Evolutionary conservation across 2,113 vertebrate genomes (phyloP).

Genomic region (Sprattus sprattus): DNA sequence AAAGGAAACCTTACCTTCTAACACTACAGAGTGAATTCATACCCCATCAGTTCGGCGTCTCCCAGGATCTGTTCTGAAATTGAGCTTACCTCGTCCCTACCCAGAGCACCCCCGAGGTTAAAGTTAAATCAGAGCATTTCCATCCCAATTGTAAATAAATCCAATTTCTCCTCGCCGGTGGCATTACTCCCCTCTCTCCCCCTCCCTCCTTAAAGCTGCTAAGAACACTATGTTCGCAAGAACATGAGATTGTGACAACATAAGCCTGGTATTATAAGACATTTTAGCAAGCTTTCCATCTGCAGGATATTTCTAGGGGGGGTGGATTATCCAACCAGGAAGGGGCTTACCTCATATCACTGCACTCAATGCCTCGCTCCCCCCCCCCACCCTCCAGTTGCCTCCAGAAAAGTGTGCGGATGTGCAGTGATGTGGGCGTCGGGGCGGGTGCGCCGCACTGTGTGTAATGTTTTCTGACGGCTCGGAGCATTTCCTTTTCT

Average conservation of each 20-base stretch:
- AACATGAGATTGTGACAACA: slow-evolving; percentile 72
- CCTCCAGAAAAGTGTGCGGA: slow-evolving; percentile 58
- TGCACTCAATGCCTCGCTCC: slow-evolving; percentile 52
- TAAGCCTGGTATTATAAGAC: slow-evolving; percentile 73
- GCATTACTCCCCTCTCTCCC: slow-evolving; percentile 45
- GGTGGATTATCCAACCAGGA: slow-evolving; percentile 74
- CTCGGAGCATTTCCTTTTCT: neutral
- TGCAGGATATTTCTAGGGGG: slow-evolving; percentile 68
- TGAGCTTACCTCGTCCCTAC: neutral
- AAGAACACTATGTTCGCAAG: slow-evolving; percentile 36
- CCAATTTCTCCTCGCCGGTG: slow-evolving; percentile 20
- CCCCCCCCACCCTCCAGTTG: slow-evolving; percentile 48
- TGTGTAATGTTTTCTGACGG: slow-evolving; percentile 17
- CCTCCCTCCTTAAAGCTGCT: slow-evolving; percentile 53
- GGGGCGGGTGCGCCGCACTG: slow-evolving; percentile 1
- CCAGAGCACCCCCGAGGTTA: neutral
- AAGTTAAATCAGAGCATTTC: slow-evolving; percentile 21
- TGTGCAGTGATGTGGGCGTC: slow-evolving; percentile 32
- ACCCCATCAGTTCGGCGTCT: neutral
- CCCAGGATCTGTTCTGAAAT: neutral
- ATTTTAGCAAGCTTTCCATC: slow-evolving; percentile 71
- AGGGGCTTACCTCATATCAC: slow-evolving; percentile 69
- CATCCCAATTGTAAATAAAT: neutral
- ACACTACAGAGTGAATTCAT: neutral
- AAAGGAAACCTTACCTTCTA: neutral